These are phyloP conservation scores for Machaerirhynchus nigripectus DNA, from an alignment of 2,113 vertebrate genomes.

Conservation along the genomic window DNA sequence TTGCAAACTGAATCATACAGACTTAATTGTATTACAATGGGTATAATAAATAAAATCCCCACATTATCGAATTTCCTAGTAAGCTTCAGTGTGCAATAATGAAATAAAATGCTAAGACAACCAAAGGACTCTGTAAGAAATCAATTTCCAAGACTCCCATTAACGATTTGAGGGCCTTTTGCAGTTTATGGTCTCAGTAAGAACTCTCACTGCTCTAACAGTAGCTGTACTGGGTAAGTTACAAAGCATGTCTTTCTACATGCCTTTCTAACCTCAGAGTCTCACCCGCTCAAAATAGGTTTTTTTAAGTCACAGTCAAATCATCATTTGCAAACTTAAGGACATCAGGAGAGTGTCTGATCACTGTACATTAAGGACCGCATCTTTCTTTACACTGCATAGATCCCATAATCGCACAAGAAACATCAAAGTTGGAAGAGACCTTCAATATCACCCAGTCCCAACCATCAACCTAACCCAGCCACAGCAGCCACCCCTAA, in stretches of 20 bases:
- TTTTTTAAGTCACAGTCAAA: neutral
- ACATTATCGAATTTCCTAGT: neutral
- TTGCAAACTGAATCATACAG: neutral
- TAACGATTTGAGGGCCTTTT: neutral
- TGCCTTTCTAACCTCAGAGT: neutral
- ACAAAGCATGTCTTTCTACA: neutral
- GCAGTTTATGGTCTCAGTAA: neutral
- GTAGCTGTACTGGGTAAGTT: neutral
- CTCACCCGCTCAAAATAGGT: fast-evolving
- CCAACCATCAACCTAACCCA: neutral
- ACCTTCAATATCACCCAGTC: neutral
- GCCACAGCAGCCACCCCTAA: neutral
- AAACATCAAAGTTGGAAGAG: neutral
- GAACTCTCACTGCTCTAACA: neutral
- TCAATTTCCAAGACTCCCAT: neutral
- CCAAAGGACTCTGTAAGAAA: neutral
- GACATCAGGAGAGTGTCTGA: neutral
- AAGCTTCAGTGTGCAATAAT: neutral
- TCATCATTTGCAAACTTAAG: neutral
- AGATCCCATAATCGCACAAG: neutral
- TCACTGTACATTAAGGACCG: neutral
- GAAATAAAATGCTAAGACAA: neutral
- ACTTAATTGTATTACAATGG: neutral
- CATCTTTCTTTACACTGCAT: neutral
- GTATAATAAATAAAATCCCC: neutral